These are phyloP conservation scores for Chaetodon trifasciatus DNA, from an alignment of 2,797 vertebrate genomes.

Conservation along the genomic window DNA sequence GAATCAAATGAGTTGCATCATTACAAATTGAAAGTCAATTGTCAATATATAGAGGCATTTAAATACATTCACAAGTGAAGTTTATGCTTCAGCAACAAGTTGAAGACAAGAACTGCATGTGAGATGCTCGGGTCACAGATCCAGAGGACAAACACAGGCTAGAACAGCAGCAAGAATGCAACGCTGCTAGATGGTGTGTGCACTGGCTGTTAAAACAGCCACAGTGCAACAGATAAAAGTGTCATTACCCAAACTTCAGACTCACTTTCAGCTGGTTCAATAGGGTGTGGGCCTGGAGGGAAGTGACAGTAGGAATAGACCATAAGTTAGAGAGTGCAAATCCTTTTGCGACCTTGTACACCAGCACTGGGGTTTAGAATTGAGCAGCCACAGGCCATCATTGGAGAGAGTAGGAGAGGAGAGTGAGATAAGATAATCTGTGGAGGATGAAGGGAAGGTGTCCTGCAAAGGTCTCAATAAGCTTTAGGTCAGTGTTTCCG, in stretches of 20 bases:
- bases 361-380: slow-evolving; percentile 3
- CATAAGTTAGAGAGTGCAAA: slow-evolving; percentile 31
- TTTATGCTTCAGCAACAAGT: background rate
- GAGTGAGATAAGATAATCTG: slow-evolving; percentile 53
- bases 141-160: background rate
- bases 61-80: background rate
- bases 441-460: slow-evolving; percentile 24
- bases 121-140: background rate
- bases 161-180: background rate
- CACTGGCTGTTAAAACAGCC: background rate
- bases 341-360: slow-evolving; percentile 35
- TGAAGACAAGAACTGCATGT: background rate
- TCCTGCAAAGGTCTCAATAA: slow-evolving; percentile 37
- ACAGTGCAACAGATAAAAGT: background rate
- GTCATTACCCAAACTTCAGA: background rate
- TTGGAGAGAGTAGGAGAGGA: slow-evolving; percentile 13
- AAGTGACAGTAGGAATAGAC: slow-evolving; percentile 2
- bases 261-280: background rate
- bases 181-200: background rate
- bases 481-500: slow-evolving; percentile 46
- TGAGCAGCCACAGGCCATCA: slow-evolving; percentile 38
- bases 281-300: slow-evolving; percentile 1
- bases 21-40: background rate
- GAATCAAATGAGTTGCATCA: no score
- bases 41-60: background rate